Percentiles rank a stretch among this genome's conserved stretches.
These are phyloP conservation scores for Lophotis ruficrista DNA, from an alignment of 2,113 vertebrate genomes.

Conservation along the genomic window DNA sequence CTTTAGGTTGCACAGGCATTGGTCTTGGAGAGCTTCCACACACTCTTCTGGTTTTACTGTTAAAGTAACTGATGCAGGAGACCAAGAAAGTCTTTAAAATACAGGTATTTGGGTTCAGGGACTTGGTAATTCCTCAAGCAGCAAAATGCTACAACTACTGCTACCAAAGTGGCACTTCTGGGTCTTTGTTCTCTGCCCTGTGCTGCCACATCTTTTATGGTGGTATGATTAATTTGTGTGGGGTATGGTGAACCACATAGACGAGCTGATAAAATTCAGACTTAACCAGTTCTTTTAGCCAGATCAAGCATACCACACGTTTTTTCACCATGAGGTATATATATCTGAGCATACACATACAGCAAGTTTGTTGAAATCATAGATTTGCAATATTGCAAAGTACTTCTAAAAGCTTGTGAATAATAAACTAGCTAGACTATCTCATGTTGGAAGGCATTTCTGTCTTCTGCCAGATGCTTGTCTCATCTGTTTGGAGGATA, in stretches of 20 bases:
- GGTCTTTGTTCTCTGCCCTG: neutral
- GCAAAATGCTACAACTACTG: neutral
- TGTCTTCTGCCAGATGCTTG: neutral
- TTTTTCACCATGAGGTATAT: neutral
- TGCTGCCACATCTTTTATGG: rapidly evolving
- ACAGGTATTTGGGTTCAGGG: neutral
- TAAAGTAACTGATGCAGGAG: neutral
- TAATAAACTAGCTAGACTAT: neutral
- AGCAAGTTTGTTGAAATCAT: neutral
- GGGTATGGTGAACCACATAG: neutral
- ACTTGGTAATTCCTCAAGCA: neutral
- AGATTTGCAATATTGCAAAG: neutral
- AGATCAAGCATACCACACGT: rapidly evolving
- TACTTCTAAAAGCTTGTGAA: neutral
- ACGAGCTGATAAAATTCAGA: neutral
- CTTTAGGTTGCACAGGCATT: neutral
- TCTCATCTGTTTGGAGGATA: neutral
- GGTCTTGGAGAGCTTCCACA: neutral
- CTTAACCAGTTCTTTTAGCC: neutral
- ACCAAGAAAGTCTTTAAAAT: neutral
- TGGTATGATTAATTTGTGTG: neutral
- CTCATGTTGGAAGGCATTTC: neutral
- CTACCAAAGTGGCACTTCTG: neutral
- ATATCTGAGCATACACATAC: neutral
- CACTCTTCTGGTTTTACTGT: neutral